phyloP scores from a whole-genome alignment of 2,888 invertebrate species.

The Embidobia sp. region DNA sequence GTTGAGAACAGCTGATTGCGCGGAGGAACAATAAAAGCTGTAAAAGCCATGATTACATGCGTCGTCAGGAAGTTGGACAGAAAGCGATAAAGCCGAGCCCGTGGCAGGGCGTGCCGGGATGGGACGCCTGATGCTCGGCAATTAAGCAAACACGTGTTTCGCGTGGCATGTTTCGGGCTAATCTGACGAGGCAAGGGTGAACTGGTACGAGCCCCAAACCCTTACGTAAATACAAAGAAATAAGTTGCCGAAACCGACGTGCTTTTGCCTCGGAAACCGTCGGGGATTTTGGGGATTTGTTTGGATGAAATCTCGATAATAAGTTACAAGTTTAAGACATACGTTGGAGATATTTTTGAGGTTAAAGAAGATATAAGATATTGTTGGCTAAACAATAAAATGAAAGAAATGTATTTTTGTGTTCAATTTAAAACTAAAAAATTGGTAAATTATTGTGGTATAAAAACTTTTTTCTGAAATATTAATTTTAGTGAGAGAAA shows the following conservation, averaged over 20 bases:
- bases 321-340: too few species aligned
- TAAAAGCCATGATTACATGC: constrained; percentile 58
- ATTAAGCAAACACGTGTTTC: constrained; percentile 67
- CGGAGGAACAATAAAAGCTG: constrained; percentile 51
- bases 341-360: too few species aligned
- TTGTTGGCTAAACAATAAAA: too few species aligned
- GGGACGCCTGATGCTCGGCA: constrained; percentile 63
- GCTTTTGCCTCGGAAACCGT: too few species aligned
- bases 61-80: constrained; percentile 44
- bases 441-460: too few species aligned
- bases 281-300: too few species aligned
- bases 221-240: constrained; percentile 28
- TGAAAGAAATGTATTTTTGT: too few species aligned
- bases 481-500: too few species aligned
- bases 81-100: constrained; percentile 50
- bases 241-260: constrained; percentile 40
- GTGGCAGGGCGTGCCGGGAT: constrained; percentile 50
- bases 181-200: constrained; percentile 67
- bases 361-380: too few species aligned
- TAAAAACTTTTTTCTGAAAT: too few species aligned
- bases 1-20: constrained; percentile 27
- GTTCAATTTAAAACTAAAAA: too few species aligned
- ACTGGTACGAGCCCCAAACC: constrained; percentile 48
- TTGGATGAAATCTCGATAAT: too few species aligned
- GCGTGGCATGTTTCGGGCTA: constrained; percentile 62